A percentile compares a stretch with the other conserved stretches of the same genome.
phyloP scores from a whole-genome alignment of 2,113 vertebrate species.

The Eulemur rufifrons region DNA sequence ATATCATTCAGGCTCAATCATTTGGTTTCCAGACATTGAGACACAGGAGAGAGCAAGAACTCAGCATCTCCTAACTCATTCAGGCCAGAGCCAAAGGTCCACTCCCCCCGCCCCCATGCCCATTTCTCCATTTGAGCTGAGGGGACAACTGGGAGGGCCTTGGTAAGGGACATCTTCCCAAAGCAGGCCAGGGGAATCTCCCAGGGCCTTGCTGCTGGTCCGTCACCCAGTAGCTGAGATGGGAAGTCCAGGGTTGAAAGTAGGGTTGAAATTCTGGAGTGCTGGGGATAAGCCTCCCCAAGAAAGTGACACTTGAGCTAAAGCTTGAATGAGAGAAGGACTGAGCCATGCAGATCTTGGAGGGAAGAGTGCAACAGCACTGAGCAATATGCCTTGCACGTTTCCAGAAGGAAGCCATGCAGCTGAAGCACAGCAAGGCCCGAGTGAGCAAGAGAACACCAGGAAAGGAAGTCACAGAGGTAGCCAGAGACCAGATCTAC shows the following conservation, averaged over 20 bases:
- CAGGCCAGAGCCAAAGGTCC: background rate
- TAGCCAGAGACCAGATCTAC: background rate
- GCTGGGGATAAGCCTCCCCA: background rate
- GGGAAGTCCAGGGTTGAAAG: background rate
- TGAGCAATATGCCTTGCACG: fast-evolving
- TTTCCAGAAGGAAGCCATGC: background rate
- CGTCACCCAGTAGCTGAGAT: background rate
- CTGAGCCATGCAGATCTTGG: background rate
- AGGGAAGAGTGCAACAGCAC: background rate
- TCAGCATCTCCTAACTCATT: background rate
- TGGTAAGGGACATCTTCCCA: background rate
- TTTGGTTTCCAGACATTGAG: background rate
- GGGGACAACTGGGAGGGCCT: background rate
- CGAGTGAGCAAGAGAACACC: background rate
- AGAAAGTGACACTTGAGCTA: background rate
- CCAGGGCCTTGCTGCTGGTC: background rate
- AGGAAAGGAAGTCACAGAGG: background rate
- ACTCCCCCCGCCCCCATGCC: background rate
- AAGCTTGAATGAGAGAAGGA: background rate
- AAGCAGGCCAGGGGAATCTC: background rate
- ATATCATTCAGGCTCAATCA: background rate
- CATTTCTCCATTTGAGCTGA: background rate
- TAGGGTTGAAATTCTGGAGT: background rate
- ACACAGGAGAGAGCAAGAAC: background rate
- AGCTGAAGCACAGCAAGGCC: background rate